phyloP scores from a whole-genome alignment of 2,797 vertebrate species.

The Agapornis canus region DNA sequence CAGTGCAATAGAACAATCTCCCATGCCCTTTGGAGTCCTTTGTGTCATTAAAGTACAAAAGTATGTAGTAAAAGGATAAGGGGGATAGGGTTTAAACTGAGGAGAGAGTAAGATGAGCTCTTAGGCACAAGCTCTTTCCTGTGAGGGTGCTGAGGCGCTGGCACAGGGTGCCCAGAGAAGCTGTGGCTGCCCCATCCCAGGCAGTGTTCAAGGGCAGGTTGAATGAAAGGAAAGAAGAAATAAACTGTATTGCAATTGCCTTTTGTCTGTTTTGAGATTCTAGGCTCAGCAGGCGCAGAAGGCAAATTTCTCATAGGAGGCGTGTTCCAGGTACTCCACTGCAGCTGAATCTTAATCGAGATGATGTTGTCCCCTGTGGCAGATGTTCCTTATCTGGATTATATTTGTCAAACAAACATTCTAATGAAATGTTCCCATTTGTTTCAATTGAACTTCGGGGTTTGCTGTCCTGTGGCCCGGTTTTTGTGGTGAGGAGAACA shows the following conservation, averaged over 20 bases:
- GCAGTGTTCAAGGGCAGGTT: background rate
- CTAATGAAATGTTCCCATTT: background rate
- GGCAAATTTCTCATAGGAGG: background rate
- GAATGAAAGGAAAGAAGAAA: background rate
- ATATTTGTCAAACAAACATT: background rate
- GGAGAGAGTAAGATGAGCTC: background rate
- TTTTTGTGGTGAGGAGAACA: background rate
- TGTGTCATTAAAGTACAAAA: background rate
- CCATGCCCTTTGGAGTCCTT: rapidly evolving
- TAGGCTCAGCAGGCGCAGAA: background rate
- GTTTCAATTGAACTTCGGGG: background rate
- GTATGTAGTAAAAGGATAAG: background rate
- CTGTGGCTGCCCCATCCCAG: background rate
- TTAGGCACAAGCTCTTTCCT: background rate
- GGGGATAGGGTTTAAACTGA: background rate
- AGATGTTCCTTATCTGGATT: background rate
- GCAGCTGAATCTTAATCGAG: background rate
- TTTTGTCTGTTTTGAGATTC: background rate
- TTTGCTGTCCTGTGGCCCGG: rapidly evolving
- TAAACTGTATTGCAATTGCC: background rate
- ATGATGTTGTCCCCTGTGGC: background rate
- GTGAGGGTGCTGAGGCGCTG: background rate
- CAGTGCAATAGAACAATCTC: rapidly evolving
- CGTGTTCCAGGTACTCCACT: background rate
- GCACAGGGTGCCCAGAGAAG: background rate